Base-by-base conservation (phyloP, 2,888 invertebrate genomes). In the Pegoplata infirma region DNA sequence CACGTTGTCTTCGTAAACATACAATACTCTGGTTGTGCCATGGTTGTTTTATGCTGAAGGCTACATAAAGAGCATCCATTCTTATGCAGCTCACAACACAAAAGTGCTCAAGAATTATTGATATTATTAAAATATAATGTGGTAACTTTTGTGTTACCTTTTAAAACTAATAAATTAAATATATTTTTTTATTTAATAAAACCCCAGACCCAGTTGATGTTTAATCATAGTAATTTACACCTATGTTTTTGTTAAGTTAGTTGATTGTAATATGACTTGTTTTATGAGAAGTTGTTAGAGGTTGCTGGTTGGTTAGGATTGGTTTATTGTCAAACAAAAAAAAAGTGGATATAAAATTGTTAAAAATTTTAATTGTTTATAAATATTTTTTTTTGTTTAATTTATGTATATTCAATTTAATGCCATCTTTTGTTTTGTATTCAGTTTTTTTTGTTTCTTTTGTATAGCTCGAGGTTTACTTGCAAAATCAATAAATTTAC, bases 121-220 rank as follows among this genome's bases (percentile, higher is more conserved):
- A 46, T 23, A 55, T 69, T 78, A 69, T 69, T 74, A 66, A 78
- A 74, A 74, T 56, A 74, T 74, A 74, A 78, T 59, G 58, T 78
- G 68, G 53, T 69, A 64, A 59, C 74, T 74, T 64, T 53, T 74
- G 74, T 78, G 78, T 74, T 78, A 66, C 66, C 64, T 74, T 74
- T 78, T 51, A 69, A 59, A 73, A 69, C 63, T 58, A 78, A 78
- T 78, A 78, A 78, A 78, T 78, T 78, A 72, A 14, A 47, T 44
- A 46, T 32, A 7, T 32, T 40, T n/a, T 40, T 40, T 40, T 40
- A 40, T 40, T 40, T 32, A 32, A 40, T n/a, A n/a, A 40, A 53
- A 46, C 19, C 44, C 10, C 40, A 61, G 4, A 19, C 36, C 17
- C 53, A 59, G 47, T 47, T 53, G 25, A 67, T 74, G 74, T 32